A percentile compares a stretch with the other conserved stretches of the same genome.
Conservation (phyloP, 2,888 invertebrate species). For the Dromius quadrimaculatus region DNA sequence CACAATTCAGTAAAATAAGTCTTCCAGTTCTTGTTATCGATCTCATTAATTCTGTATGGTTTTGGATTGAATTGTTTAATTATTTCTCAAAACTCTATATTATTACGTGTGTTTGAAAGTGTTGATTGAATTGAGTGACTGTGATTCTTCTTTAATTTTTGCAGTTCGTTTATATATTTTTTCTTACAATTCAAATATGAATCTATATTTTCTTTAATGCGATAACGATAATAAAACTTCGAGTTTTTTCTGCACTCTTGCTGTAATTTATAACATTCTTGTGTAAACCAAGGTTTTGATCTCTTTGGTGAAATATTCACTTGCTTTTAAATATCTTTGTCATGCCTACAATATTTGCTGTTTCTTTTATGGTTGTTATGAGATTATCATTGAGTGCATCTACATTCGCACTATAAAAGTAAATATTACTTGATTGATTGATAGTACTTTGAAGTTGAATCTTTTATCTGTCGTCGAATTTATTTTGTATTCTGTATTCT, state of each 20-base stretch:
- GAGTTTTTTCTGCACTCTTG: background rate
- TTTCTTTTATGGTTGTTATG: background rate
- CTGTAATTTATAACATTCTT: background rate
- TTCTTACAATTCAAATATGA: background rate
- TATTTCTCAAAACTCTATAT: background rate
- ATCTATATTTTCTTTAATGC: slow-evolving; percentile 1
- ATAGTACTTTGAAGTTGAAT: background rate
- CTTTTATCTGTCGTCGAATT: background rate
- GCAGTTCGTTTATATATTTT: background rate
- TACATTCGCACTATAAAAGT: background rate
- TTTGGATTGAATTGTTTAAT: slow-evolving; percentile 5
- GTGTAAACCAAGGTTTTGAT: background rate
- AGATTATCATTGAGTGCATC: background rate
- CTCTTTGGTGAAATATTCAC: background rate
- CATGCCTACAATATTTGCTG: background rate
- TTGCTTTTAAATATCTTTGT: background rate
- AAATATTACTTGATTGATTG: background rate
- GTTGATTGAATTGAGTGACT: background rate
- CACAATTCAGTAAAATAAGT: background rate
- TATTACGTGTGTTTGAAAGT: background rate
- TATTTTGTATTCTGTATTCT: background rate
- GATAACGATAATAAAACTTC: background rate
- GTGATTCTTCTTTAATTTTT: background rate
- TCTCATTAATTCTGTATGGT: background rate
- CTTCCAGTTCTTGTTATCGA: background rate